Conservation (phyloP, 1,140 invertebrate species). For the Oscheius sp. region DNA sequence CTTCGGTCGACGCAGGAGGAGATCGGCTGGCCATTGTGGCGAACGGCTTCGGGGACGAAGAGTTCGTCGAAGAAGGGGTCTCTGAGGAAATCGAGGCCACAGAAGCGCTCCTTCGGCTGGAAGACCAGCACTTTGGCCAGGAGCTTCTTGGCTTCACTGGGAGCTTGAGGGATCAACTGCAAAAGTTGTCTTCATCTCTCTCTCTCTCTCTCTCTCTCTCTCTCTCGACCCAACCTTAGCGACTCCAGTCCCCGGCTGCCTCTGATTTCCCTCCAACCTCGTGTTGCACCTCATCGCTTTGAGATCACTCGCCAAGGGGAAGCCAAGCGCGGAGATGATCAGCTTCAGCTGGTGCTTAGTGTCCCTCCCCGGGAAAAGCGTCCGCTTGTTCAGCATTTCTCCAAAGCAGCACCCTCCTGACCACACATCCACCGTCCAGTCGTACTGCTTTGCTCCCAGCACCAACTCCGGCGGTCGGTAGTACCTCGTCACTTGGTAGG, state of each 20-base stretch:
- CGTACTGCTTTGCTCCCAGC: constrained; percentile 35
- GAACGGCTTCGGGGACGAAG: too few relatives aligned
- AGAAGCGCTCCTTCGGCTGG: constrained; percentile 38
- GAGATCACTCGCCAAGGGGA: constrained; percentile 71
- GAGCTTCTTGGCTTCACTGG: constrained; percentile 30
- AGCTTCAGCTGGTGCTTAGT: constrained; percentile 97
- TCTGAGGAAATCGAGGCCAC: constrained; percentile 24
- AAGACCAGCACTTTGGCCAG: constrained; percentile 37
- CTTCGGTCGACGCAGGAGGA: too few relatives aligned
- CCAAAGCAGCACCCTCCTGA: constrained; percentile 98
- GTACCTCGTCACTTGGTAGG: constrained; percentile 50
- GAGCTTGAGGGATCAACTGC: constrained; percentile 32
- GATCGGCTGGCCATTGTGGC: too few relatives aligned
- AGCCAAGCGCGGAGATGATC: constrained; percentile 95
- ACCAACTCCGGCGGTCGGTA: constrained; percentile 49
- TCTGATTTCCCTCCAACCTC: neutral
- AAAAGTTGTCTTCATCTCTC: neutral
- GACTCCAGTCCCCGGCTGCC: neutral
- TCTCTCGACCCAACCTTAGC: neutral
- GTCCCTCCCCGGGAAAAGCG: constrained; percentile 96
- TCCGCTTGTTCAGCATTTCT: constrained; percentile 81
- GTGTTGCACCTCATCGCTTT: constrained; percentile 27
- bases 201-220: neutral
- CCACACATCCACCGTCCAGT: constrained; percentile 77
- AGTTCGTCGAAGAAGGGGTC: constrained; percentile 39